A percentile compares a stretch with the other conserved stretches of the same genome.
Evolutionary conservation across 2,113 vertebrate species (phyloP).

Genomic region (Seriola quinqueradiata): DNA sequence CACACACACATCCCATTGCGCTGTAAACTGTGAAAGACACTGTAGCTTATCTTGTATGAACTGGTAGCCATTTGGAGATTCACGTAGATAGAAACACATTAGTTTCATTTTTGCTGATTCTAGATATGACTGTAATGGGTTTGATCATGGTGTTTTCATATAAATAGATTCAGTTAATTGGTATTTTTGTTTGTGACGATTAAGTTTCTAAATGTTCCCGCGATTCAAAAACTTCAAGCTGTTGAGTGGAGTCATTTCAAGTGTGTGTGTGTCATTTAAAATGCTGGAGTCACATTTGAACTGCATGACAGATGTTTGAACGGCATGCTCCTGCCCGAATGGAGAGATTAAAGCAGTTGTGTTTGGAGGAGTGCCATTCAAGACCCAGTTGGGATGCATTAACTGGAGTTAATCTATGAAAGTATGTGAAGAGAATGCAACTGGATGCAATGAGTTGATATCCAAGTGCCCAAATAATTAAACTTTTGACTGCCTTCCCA

Average conservation of each 20-base stretch:
- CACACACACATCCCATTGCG: background rate
- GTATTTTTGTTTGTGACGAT: slow-evolving; percentile 29
- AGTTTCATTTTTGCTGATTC: slow-evolving; percentile 15
- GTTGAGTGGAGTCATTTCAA: slow-evolving; percentile 45
- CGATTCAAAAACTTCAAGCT: slow-evolving; percentile 40
- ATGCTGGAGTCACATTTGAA: slow-evolving; percentile 57
- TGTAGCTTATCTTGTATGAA: background rate
- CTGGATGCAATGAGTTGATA: slow-evolving; percentile 32
- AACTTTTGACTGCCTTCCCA: slow-evolving; percentile 18
- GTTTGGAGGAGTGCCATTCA: slow-evolving; percentile 62
- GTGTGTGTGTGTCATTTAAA: slow-evolving; percentile 49
- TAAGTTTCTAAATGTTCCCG: slow-evolving; percentile 32
- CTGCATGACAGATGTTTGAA: slow-evolving; percentile 72
- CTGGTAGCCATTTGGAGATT: background rate
- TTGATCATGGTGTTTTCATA: slow-evolving; percentile 12
- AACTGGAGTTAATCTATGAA: slow-evolving; percentile 40
- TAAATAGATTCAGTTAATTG: slow-evolving; percentile 24
- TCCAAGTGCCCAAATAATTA: slow-evolving; percentile 12
- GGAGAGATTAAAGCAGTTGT: slow-evolving; percentile 65
- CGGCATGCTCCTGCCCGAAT: slow-evolving; percentile 51
- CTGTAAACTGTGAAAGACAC: slow-evolving; percentile 7
- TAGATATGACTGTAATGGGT: background rate
- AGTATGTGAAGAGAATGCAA: slow-evolving; percentile 26
- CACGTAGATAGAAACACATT: background rate
- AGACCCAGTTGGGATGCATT: slow-evolving; percentile 55